These are phyloP conservation scores for Muscicapa comitata DNA, from an alignment of 2,797 vertebrate genomes.

Conservation along the genomic window DNA sequence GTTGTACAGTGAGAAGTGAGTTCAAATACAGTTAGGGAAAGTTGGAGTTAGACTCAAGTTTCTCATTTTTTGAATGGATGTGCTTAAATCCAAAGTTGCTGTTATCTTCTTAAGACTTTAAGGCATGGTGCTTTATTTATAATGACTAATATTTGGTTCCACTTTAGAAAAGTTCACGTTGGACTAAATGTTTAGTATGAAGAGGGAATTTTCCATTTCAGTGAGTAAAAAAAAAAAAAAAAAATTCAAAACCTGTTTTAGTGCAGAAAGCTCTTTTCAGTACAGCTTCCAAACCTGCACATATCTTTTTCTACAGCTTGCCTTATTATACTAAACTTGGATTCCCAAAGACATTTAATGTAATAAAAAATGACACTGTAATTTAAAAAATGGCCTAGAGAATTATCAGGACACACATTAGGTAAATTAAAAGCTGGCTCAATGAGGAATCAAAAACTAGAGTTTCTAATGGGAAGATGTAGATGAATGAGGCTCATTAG, in stretches of 20 bases:
- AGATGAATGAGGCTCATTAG: conserved; percentile 38
- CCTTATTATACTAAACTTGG: background rate
- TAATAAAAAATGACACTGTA: background rate
- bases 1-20: background rate
- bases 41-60: background rate
- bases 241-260: background rate
- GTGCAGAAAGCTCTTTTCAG: background rate
- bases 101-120: background rate
- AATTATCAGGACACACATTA: conserved; percentile 9
- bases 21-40: background rate
- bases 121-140: background rate
- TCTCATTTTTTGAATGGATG: background rate
- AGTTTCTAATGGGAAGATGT: conserved; percentile 1
- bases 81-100: background rate
- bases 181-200: background rate
- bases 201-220: background rate
- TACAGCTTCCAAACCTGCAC: background rate
- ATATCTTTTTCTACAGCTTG: background rate
- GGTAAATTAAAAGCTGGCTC: background rate
- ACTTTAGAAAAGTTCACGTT: background rate
- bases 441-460: background rate
- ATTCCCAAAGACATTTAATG: background rate
- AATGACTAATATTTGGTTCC: background rate
- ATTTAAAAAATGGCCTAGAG: background rate
- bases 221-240: background rate